Conservation (phyloP, 1,140 invertebrate species). For the Centruroides vittatus region DNA sequence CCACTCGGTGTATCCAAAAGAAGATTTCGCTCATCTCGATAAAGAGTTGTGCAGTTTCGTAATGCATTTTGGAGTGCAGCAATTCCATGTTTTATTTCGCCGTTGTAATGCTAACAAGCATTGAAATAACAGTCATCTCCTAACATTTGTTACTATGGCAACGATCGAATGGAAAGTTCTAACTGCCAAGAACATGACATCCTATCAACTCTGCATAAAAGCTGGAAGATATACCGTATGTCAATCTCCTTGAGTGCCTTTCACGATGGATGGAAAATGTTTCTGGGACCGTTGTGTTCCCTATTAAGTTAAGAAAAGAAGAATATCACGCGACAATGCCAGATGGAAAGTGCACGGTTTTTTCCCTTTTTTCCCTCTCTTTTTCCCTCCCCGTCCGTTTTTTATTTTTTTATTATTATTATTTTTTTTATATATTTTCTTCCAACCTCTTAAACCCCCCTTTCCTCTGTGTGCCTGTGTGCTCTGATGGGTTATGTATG, state of each 20-base stretch:
- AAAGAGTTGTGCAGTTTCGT: neutral
- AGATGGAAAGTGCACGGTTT: neutral
- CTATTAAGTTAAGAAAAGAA: neutral
- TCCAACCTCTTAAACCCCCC: neutral
- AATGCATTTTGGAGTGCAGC: neutral
- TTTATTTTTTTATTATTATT: neutral
- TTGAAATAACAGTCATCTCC: neutral
- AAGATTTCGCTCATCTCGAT: too few relatives aligned
- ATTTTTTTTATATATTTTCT: too few relatives aligned
- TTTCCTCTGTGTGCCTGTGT: neutral
- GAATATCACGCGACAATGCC: neutral
- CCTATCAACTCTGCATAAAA: neutral
- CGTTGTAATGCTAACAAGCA: neutral
- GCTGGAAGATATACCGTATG: neutral
- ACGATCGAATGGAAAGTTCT: neutral
- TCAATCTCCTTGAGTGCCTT: neutral
- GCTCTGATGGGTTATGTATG: neutral
- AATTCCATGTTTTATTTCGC: neutral
- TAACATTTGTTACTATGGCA: neutral
- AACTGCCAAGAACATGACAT: neutral
- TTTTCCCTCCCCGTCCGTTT: neutral
- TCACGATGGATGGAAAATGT: neutral
- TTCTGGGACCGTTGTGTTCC: neutral
- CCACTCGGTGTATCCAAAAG: too few relatives aligned
- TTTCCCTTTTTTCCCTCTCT: neutral